A percentile compares a stretch with the other conserved stretches of the same genome.
Evolutionary conservation across 2,888 invertebrate genomes (phyloP).

Genomic region (Hedya salicella): DNA sequence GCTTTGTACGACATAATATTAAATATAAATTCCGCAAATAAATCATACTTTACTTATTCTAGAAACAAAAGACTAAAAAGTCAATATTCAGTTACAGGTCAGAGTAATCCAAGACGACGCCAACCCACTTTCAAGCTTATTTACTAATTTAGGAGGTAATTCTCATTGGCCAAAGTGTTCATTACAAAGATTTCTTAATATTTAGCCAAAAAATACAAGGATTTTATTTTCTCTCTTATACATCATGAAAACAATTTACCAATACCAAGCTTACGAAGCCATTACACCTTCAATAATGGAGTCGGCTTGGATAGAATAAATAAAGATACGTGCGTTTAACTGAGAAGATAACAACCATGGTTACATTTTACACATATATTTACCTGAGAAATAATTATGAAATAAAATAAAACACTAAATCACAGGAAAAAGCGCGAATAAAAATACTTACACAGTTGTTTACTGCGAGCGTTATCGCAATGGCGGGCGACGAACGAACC

Average conservation of each 20-base stretch:
- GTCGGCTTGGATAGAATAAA: conserved; percentile 65
- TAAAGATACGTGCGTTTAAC: conserved; percentile 33
- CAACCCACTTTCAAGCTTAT: conserved; percentile 21
- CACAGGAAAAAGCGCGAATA: conserved; percentile 40
- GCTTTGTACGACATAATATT: background rate
- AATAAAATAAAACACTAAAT: conserved; percentile 45
- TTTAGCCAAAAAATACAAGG: background rate
- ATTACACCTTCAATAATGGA: conserved; percentile 73
- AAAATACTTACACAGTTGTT: conserved; percentile 77
- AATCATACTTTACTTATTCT: conserved; percentile 3
- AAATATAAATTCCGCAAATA: background rate
- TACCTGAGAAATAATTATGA: conserved; percentile 40
- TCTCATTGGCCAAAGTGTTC: background rate
- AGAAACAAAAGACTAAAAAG: conserved; percentile 43
- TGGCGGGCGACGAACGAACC: conserved; percentile 60
- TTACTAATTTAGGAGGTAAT: conserved; percentile 18
- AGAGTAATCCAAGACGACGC: conserved; percentile 33
- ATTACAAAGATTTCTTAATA: background rate
- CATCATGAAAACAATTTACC: conserved; percentile 28
- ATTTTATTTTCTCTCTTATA: background rate
- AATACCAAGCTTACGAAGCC: conserved; percentile 44
- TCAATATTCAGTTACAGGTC: conserved; percentile 36
- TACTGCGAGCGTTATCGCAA: conserved; percentile 73
- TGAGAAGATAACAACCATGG: conserved; percentile 31
- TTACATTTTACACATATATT: conserved; percentile 37